phyloP scores from a whole-genome alignment of 2,797 vertebrate species.

The Psittacula echo region DNA sequence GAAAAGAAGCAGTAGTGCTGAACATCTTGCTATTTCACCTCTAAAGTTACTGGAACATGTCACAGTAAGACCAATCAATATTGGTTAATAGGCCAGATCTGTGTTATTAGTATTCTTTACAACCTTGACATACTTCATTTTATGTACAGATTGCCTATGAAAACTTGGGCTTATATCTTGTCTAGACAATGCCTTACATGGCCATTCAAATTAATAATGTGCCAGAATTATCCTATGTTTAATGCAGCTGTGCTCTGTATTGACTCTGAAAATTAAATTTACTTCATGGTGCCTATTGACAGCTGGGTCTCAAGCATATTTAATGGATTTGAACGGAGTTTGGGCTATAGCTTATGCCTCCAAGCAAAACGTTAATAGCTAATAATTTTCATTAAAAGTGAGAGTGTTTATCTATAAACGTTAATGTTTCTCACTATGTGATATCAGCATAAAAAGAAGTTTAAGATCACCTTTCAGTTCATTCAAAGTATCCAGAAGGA shows the following conservation, averaged over 20 bases:
- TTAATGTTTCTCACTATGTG: constrained; percentile 31
- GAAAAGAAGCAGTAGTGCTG: constrained; percentile 3
- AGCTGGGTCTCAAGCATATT: constrained; percentile 83
- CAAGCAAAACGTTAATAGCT: constrained; percentile 80
- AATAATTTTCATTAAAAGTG: constrained; percentile 80
- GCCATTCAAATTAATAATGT: constrained; percentile 83
- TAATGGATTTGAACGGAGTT: constrained; percentile 80
- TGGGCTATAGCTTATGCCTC: constrained; percentile 73
- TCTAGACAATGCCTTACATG: constrained; percentile 81
- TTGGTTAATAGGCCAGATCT: constrained; percentile 77
- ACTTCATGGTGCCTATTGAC: constrained; percentile 79
- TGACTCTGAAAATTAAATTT: constrained; percentile 87
- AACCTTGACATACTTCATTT: constrained; percentile 75
- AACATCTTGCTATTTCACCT: constrained; percentile 62
- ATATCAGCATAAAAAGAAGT: constrained; percentile 40
- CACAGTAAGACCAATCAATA: constrained; percentile 74
- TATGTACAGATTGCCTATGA: constrained; percentile 78
- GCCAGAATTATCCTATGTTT: constrained; percentile 82
- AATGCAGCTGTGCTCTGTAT: constrained; percentile 84
- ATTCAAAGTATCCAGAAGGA: not conserved
- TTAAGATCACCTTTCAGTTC: constrained; percentile 21
- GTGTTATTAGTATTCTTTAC: constrained; percentile 78
- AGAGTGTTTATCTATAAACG: constrained; percentile 57
- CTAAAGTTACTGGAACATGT: constrained; percentile 64
- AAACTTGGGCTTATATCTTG: constrained; percentile 79